Conservation (phyloP, 2,113 vertebrate genomes). For the Aleadryas rufinucha region DNA sequence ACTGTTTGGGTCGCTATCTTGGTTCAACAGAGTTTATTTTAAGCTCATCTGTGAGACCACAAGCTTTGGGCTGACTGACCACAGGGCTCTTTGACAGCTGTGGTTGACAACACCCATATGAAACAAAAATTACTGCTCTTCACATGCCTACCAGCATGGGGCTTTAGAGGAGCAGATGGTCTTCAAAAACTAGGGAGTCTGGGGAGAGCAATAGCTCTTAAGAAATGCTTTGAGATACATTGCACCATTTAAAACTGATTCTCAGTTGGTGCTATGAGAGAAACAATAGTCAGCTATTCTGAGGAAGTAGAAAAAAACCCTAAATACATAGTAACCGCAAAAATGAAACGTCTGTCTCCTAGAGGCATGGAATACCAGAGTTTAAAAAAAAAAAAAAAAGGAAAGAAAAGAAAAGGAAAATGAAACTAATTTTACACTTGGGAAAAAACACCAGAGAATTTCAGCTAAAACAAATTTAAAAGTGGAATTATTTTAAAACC, state of each 20-base stretch:
- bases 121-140: background rate
- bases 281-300: background rate
- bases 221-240: background rate
- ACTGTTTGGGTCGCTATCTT: conserved; percentile 10
- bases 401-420: background rate
- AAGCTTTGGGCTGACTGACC: conserved; percentile 33
- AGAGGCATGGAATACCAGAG: background rate
- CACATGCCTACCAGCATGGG: background rate
- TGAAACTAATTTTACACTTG: background rate
- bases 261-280: background rate
- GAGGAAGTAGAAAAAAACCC: background rate
- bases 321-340: background rate
- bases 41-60: conserved; percentile 40
- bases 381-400: too few relatives aligned
- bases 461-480: background rate
- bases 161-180: background rate
- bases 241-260: background rate
- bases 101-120: conserved; percentile 34
- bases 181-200: background rate
- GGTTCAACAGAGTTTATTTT: conserved; percentile 67
- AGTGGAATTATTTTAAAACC: background rate
- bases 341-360: background rate
- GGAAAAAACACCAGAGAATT: background rate
- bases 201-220: background rate
- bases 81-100: conserved; percentile 36